Conservation (phyloP, 2,888 invertebrate species). For the Nomada ferruginata region DNA sequence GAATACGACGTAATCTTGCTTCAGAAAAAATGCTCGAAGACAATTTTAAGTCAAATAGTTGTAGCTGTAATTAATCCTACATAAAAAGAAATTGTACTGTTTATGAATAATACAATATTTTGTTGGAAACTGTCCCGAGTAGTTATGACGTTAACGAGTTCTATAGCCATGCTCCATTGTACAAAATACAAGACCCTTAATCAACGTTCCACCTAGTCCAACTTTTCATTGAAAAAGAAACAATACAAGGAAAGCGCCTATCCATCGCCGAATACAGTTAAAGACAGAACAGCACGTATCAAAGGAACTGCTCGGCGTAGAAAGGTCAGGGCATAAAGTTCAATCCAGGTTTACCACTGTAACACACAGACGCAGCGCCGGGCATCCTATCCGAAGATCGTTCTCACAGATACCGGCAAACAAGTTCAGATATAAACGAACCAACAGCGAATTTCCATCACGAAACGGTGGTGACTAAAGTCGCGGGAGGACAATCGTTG, state of each 20-base stretch:
- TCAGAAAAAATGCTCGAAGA: neutral
- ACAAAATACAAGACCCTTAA: too few species aligned
- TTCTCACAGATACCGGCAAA: neutral
- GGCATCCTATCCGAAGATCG: neutral
- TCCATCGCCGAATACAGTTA: neutral
- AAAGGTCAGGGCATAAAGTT: slow-evolving; percentile 23
- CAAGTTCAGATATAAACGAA: slow-evolving; percentile 5
- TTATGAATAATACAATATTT: too few species aligned
- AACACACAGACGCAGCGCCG: too few species aligned
- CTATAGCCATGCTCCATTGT: too few species aligned
- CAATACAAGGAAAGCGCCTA: neutral
- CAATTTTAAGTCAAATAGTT: neutral
- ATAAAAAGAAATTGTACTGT: too few species aligned
- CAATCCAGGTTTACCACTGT: slow-evolving; percentile 9
- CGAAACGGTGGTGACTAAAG: slow-evolving; percentile 8
- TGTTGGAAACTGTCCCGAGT: too few species aligned
- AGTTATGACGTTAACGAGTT: too few species aligned
- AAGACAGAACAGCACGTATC: neutral
- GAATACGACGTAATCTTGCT: neutral
- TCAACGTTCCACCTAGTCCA: too few species aligned
- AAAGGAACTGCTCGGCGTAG: slow-evolving; percentile 21
- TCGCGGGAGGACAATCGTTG: slow-evolving; percentile 27
- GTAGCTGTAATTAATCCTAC: too few species aligned
- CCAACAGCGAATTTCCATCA: slow-evolving; percentile 31
- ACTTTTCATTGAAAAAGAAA: neutral